Base-by-base conservation (phyloP, 2,888 invertebrate genomes). In the Cylindroiulus punctatus region DNA sequence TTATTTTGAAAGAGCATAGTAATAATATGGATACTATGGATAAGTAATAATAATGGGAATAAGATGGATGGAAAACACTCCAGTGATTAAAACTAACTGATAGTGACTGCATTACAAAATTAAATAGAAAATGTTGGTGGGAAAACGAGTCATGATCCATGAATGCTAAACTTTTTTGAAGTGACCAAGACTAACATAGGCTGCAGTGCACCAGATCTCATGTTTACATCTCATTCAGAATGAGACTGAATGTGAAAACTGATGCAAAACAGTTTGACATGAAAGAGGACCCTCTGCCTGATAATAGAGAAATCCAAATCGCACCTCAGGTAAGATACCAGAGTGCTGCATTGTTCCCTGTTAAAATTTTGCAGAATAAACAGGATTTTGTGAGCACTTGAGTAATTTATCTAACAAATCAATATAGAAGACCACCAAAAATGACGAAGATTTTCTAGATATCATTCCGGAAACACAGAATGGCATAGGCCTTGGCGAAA, bases 261-360 rank as follows among this genome's bases (percentile, higher is more conserved):
- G 85, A 85, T 40, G 44, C 32, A 36, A 57, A 52, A 57, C 52
- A 85, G 32, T 85, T 85, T 32, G 32, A 57, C 44, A 84, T 47
- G 44, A 82, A 19, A 82, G 82, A 82, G 8, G 82, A 42, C 19
- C 82, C 82, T 19, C 17, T 40, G 32, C 19, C 36, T 0, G 40
- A 42, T 8, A 82, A 57, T 7, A 4, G 0, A 4, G 57, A 57
- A 22, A 3, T 0, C 22, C 8, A 4, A 1, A 22, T 57, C 57
- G n/a, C 22, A 4, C 8, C 22, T 57, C 57, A 22, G 57, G 57
- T 57, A n/a, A 57, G 14, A 36, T 36, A 36, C 36, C 36, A 36
- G 36, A 36, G 2, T 36, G 36, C 36, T n/a, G n/a, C n/a, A n/a
- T n/a, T n/a, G n/a, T n/a, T n/a, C n/a, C n/a, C n/a, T n/a, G n/a